Percentiles rank a stretch among this genome's conserved stretches.
Conservation (phyloP, 2,888 invertebrate genomes). For the Lagria hirta region DNA sequence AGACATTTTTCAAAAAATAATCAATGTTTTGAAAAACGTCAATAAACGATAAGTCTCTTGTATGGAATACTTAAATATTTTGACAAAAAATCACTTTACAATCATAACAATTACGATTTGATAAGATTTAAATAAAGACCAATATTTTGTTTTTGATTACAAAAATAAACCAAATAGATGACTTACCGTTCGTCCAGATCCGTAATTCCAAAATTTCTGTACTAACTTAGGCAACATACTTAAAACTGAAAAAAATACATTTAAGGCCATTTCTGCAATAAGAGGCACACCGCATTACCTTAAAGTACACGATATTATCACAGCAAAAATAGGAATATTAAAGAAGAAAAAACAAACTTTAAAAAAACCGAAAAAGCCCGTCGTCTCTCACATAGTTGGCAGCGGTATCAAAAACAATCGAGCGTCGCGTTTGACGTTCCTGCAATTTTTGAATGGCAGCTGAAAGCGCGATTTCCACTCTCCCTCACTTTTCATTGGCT, state of each 20-base stretch:
- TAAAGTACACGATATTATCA: conserved; percentile 13
- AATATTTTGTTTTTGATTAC: too few relatives aligned
- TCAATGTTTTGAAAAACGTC: too few relatives aligned
- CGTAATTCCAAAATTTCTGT: conserved; percentile 41
- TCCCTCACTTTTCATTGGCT: conserved; percentile 8
- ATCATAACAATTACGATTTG: too few relatives aligned
- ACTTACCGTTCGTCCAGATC: conserved; percentile 40
- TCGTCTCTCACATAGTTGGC: conserved; percentile 27
- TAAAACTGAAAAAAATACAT: too few relatives aligned
- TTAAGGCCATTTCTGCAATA: too few relatives aligned
- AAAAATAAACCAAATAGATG: conserved; percentile 4
- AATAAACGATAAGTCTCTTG: too few relatives aligned
- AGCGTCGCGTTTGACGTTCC: conserved; percentile 13
- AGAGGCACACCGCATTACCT: too few relatives aligned
- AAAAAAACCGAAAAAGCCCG: conserved; percentile 2
- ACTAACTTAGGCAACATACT: conserved; percentile 31
- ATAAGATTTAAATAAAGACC: too few relatives aligned
- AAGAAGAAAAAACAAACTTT: conserved; percentile 20
- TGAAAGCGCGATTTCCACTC: conserved; percentile 12
- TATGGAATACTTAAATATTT: too few relatives aligned
- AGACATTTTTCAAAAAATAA: too few relatives aligned
- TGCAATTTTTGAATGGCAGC: conserved; percentile 6
- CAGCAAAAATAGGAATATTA: conserved; percentile 15
- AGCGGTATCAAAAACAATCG: conserved; percentile 26
- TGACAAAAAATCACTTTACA: too few relatives aligned